Base-by-base conservation (phyloP, 2,888 invertebrate genomes). In the Rhodophaea formosa region DNA sequence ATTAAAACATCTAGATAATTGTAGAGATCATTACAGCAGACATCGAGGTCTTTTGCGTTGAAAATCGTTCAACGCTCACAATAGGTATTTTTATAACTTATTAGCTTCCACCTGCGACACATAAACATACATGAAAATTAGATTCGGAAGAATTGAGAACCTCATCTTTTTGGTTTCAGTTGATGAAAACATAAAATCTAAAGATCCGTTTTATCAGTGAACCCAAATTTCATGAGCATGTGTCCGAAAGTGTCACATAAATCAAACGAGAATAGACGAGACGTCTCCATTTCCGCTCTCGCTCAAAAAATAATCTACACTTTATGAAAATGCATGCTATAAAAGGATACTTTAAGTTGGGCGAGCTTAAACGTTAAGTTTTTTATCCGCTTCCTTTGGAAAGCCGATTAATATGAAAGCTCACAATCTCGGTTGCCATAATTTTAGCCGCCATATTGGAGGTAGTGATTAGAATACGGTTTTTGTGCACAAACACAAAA, bases 201-300 rank as follows among this genome's bases (percentile, higher is more conserved):
- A 30, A 49, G n/a, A 1, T 8, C 35, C 10, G 16, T 10, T 17
- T 30, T 39, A 10, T 51, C 10, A 51, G n/a, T 51, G n/a, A 51
- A 35, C 14, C 30, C 32, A 5, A 3, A 32, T 49, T 49, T 29
- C 81, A 79, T 81, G 80, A 81, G 81, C 80, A 78, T 75, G 73
- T 77, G 79, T 77, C 78, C 72, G 68, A 75, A 69, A 59, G 73
- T 71, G 68, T 68, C 71, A 67, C 79, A 85, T 88, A 87, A 87
- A 88, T 88, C 87, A 88, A 82, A 77, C 86, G 74, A 78, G 88
- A 88, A 88, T 88, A 88, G 87, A 86, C 78, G 76, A 80, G 75
- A 70, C 69, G 73, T 65, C 67, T 65, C 71, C 72, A 79, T 75
- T 82, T 88, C 88, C 88, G 87, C 77, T 84, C 81, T 75, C 84